Base-by-base conservation (phyloP, 2,113 vertebrate species). In the Caracal caracal region DNA sequence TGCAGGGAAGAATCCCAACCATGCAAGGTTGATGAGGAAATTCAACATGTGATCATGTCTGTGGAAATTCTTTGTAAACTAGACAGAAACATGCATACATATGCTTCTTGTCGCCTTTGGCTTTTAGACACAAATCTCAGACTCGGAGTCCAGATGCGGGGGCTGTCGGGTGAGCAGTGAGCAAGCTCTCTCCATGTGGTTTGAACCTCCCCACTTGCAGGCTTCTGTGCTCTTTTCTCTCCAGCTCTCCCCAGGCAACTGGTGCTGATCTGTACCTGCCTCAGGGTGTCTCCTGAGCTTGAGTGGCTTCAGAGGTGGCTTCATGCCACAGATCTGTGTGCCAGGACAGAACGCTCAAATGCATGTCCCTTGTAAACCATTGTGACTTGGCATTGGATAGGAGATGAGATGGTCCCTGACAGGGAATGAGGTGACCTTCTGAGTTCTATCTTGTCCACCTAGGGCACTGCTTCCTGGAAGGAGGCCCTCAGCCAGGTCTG, bases 141-240 rank as follows among this genome's bases (percentile, higher is more conserved):
- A 7, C 7, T 12, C 66, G 19, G 33, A 33, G 43, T 43, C 15
- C n/a, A 95, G 68, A 10, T 10, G 16, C 6, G n/a, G 37, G 16
- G 1, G 0, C 35, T 78, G 26, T 28, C 0, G 0, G 6, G 6
- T 26, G 22, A 73, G 1, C 28, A 12, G 2, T 2, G 9, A 59
- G 40, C 76, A 26, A 1, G 3, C 16, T 28, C 30, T 12, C 13
- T 0, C 71, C 1, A 3, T 16, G 30, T 22, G 0, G 8, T n/a
- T 47, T 17, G 12, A 8, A 15, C 30, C 20, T 4, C 49, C 26
- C 13, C 3, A 4, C 10, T n/a, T 30, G 40, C 59, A 4, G 20
- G 33, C 2, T 37, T 66, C 24, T 24, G 0, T 9, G 1, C 10
- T 75, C 56, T 6, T 30, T 75, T 17, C n/a, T 85, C 47, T 22